Conservation (phyloP, 2,797 vertebrate genomes). For the Ctenopoma multispine region DNA sequence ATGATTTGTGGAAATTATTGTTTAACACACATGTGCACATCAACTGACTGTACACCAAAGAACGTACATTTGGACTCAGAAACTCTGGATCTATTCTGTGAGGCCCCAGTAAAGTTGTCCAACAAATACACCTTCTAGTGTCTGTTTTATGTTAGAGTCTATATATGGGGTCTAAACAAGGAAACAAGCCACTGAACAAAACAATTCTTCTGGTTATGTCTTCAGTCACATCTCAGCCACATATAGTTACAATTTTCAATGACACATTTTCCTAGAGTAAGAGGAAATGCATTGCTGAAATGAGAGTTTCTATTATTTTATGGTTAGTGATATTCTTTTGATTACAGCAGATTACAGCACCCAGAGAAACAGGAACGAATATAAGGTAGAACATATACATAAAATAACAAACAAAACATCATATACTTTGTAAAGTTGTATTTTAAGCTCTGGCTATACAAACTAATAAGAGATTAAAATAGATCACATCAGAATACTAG, state of each 20-base stretch:
- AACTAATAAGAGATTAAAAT: not conserved
- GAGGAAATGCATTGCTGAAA: not conserved
- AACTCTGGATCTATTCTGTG: too few species aligned
- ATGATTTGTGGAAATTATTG: too few species aligned
- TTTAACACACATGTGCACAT: too few species aligned
- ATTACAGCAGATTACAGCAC: not conserved
- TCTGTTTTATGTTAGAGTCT: not conserved
- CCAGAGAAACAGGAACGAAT: not conserved
- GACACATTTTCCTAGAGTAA: not conserved
- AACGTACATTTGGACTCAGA: too few species aligned
- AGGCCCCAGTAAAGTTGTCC: too few species aligned
- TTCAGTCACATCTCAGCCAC: not conserved
- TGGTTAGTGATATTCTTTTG: conserved; percentile 10
- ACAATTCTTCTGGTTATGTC: conserved; percentile 11
- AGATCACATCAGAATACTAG: too few species aligned
- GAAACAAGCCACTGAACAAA: not conserved
- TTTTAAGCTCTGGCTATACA: not conserved
- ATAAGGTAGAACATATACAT: not conserved
- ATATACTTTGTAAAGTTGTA: not conserved
- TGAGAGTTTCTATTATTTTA: conserved; percentile 6
- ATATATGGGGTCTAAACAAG: not conserved
- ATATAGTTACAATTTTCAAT: not conserved
- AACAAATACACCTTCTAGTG: too few species aligned
- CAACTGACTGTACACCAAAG: too few species aligned
- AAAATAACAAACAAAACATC: not conserved